These are phyloP conservation scores for Fopius arisanus DNA, from an alignment of 1,140 invertebrate genomes.

Conservation along the genomic window DNA sequence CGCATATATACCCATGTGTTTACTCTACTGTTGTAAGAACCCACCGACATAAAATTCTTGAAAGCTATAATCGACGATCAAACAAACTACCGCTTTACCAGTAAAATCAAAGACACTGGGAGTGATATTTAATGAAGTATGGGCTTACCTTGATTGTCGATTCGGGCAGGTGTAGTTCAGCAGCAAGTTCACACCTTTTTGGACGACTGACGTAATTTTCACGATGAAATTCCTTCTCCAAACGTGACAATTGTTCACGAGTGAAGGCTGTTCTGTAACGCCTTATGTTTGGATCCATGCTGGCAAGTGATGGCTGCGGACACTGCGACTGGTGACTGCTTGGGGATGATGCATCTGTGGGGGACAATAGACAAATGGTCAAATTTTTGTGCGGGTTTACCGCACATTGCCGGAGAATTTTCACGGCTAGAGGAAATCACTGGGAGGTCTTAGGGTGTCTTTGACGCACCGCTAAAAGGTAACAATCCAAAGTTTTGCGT, in stretches of 20 bases:
- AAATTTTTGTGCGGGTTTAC: not conserved
- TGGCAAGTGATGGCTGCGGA: slow-evolving; percentile 47
- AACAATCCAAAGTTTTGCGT: not conserved
- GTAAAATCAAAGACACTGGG: not conserved
- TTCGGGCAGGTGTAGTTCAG: slow-evolving; percentile 92
- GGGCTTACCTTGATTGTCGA: slow-evolving; percentile 96
- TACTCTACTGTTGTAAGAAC: not conserved
- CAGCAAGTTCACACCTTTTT: slow-evolving; percentile 92
- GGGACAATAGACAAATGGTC: not conserved
- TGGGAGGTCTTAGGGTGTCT: not conserved
- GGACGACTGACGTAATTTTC: slow-evolving; percentile 98
- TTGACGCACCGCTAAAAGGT: not conserved
- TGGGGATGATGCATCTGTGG: slow-evolving; percentile 26
- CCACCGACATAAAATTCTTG: not conserved
- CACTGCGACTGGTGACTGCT: slow-evolving; percentile 26
- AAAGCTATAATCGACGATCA: slow-evolving; percentile 51
- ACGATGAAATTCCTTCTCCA: slow-evolving; percentile 97
- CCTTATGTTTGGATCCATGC: slow-evolving; percentile 75
- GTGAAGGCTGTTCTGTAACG: slow-evolving; percentile 98
- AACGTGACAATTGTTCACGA: slow-evolving; percentile 87
- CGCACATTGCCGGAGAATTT: not conserved
- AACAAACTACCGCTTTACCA: slow-evolving; percentile 40
- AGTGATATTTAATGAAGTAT: not conserved
- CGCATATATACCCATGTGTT: not conserved
- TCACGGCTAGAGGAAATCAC: not conserved